Conservation (phyloP, 2,113 vertebrate genomes). For the Eonycteris spelaea region DNA sequence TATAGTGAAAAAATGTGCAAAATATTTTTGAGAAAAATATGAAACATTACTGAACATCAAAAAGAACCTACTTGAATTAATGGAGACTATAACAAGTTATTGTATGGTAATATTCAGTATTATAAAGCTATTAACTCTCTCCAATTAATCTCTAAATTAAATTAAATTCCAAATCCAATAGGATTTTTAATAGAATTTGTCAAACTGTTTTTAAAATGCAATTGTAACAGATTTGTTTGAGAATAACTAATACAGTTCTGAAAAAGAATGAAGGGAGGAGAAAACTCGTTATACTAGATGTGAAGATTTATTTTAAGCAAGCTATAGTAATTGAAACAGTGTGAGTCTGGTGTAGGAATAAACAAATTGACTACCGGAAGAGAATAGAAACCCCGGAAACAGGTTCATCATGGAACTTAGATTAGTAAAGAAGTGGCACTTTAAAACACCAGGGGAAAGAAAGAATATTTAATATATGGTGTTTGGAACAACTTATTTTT, state of each 20-base stretch:
- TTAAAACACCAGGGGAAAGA: neutral
- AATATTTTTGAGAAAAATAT: neutral
- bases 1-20: neutral
- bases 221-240: neutral
- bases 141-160: neutral
- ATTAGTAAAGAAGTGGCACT: neutral
- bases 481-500: neutral
- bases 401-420: neutral
- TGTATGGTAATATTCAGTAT: neutral
- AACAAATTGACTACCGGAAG: neutral
- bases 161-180: neutral
- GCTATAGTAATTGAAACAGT: neutral
- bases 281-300: neutral
- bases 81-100: neutral
- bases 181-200: neutral
- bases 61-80: neutral
- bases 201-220: neutral
- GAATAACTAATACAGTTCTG: neutral
- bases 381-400: neutral
- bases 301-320: constrained; percentile 26
- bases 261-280: neutral
- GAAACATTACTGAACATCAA: neutral
- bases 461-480: neutral
- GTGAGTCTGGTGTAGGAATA: neutral
- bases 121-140: neutral